Percentiles rank a stretch among this genome's conserved stretches.
phyloP scores from a whole-genome alignment of 2,888 invertebrate genomes.

The Sympetrum striolatum region DNA sequence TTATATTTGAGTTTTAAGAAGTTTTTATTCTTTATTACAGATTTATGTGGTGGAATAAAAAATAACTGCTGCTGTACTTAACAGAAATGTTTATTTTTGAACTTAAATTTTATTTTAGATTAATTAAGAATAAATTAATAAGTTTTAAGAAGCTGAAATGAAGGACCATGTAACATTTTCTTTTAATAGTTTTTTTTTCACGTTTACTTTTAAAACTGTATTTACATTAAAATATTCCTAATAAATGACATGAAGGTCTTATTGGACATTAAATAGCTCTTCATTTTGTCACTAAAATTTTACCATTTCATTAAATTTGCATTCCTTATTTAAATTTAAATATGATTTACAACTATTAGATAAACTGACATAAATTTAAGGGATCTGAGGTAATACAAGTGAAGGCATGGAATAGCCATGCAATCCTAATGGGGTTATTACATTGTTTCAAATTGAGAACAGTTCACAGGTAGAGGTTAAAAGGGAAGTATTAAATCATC shows the following conservation, averaged over 20 bases:
- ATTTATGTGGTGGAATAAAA: not conserved
- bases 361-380: constrained; percentile 27
- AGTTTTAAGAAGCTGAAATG: constrained; percentile 8
- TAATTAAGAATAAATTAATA: not conserved
- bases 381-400: constrained; percentile 29
- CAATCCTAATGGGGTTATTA: constrained; percentile 10
- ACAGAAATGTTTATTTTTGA: not conserved
- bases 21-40: too few relatives aligned
- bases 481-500: constrained; percentile 24
- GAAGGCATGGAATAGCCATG: constrained; percentile 33
- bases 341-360: constrained; percentile 38
- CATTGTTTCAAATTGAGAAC: constrained; percentile 25
- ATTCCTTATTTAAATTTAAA: constrained; percentile 20
- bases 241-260: constrained; percentile 24
- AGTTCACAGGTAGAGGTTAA: constrained; percentile 10
- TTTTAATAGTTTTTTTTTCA: constrained; percentile 27
- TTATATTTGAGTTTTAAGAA: too few relatives aligned
- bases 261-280: constrained; percentile 5
- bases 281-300: constrained; percentile 3
- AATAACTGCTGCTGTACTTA: not conserved
- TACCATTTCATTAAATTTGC: constrained; percentile 14
- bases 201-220: constrained; percentile 32
- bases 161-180: constrained; percentile 12
- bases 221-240: constrained; percentile 42
- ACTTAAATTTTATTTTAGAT: not conserved